Percentiles rank a stretch among this genome's conserved stretches.
Evolutionary conservation across 2,888 invertebrate genomes (phyloP).

Genomic region (Agrochola lota): DNA sequence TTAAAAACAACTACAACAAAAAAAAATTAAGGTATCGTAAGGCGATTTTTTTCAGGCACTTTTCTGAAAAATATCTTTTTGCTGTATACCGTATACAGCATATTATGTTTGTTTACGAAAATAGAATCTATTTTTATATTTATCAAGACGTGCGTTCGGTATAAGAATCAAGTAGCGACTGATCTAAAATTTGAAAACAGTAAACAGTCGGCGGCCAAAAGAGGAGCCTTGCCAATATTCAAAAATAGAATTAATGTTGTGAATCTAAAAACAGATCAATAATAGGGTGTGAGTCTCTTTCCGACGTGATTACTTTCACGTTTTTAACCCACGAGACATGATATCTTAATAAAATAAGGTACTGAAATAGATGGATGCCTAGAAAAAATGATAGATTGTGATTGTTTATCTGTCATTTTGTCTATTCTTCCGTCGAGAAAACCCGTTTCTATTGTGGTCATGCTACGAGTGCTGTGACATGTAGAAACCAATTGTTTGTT

Average conservation of each 20-base stretch:
- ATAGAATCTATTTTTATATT: slow-evolving; percentile 63
- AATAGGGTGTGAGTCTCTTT: slow-evolving; percentile 40
- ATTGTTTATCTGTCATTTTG: no score
- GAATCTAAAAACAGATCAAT: slow-evolving; percentile 65
- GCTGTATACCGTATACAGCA: slow-evolving; percentile 85
- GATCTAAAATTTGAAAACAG: slow-evolving; percentile 69
- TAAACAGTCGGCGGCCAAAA: slow-evolving; percentile 73
- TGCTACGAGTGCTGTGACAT: no score
- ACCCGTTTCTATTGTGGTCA: no score
- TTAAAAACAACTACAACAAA: slow-evolving; percentile 43
- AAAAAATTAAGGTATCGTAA: slow-evolving; percentile 50
- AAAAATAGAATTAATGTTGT: slow-evolving; percentile 76
- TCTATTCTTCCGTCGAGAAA: no score
- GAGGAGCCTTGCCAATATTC: slow-evolving; percentile 78
- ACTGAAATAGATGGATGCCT: not conserved
- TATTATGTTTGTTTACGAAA: slow-evolving; percentile 73
- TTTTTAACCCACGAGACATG: slow-evolving; percentile 34
- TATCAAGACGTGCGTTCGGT: slow-evolving; percentile 68
- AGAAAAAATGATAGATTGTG: not conserved
- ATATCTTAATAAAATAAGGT: slow-evolving; percentile 1
- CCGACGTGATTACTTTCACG: slow-evolving; percentile 58
- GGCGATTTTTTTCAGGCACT: slow-evolving; percentile 77
- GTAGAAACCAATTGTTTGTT: no score
- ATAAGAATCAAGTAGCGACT: slow-evolving; percentile 71
- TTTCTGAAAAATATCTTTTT: slow-evolving; percentile 78